phyloP scores from a whole-genome alignment of 2,797 vertebrate genomes.

The Gobio occitaniae region DNA sequence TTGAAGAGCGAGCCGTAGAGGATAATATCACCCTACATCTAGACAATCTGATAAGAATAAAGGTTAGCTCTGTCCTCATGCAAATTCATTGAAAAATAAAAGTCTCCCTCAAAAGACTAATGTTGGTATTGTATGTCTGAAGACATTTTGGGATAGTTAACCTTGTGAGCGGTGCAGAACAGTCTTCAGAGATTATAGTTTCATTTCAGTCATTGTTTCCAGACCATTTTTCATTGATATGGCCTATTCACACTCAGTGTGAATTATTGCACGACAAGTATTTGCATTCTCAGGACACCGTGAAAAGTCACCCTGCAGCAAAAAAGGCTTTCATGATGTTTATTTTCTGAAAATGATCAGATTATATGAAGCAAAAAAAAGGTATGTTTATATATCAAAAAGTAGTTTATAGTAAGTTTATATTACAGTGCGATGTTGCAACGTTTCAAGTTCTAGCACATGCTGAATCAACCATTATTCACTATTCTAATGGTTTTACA shows the following conservation, averaged over 20 bases:
- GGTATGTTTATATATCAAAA: neutral
- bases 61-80: slow-evolving; percentile 64
- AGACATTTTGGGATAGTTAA: slow-evolving; percentile 54
- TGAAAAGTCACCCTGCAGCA: neutral
- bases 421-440: neutral
- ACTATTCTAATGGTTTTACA: neutral
- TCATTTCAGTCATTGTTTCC: neutral
- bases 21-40: slow-evolving; percentile 51
- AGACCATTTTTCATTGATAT: neutral
- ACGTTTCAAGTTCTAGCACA: neutral
- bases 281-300: neutral
- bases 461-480: neutral
- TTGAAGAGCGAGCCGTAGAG: neutral
- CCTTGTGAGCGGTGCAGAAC: slow-evolving; percentile 20
- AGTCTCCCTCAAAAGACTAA: slow-evolving; percentile 52
- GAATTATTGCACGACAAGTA: neutral
- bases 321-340: neutral
- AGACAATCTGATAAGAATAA: slow-evolving; percentile 59
- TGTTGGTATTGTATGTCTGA: slow-evolving; percentile 49
- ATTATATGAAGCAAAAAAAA: neutral
- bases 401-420: slow-evolving; percentile 52
- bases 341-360: neutral
- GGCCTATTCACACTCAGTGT: neutral
- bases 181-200: neutral
- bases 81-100: slow-evolving; percentile 60